phyloP scores from a whole-genome alignment of 2,113 vertebrate species.

The Macroglossus sobrinus region DNA sequence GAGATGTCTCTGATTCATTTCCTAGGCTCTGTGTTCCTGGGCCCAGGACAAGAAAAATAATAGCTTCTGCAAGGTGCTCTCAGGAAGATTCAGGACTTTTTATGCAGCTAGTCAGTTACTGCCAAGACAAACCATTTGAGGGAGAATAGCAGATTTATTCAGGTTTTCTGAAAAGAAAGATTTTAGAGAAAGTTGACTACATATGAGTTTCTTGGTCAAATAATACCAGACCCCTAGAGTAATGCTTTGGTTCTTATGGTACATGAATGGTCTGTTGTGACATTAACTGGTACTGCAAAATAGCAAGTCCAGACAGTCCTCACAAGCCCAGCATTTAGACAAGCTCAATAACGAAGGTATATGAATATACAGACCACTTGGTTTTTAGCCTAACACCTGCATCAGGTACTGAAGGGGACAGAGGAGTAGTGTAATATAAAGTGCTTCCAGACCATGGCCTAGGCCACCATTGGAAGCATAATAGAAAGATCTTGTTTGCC shows the following conservation, averaged over 20 bases:
- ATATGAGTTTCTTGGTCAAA: neutral
- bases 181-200: neutral
- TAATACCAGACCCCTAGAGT: accelerated
- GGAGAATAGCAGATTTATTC: neutral
- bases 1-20: neutral
- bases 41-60: neutral
- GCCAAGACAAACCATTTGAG: neutral
- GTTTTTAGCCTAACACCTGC: neutral
- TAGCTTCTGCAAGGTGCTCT: neutral
- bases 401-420: neutral
- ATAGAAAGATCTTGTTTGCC: neutral
- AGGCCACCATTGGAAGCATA: accelerated
- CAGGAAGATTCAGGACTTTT: neutral
- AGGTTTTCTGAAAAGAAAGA: neutral
- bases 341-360: neutral
- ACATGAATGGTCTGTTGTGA: too few species aligned
- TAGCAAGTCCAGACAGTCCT: neutral
- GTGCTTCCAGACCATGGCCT: neutral
- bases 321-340: neutral
- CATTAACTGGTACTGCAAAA: too few species aligned
- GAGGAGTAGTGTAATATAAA: accelerated
- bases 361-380: neutral
- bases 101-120: neutral
- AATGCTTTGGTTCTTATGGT: neutral
- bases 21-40: neutral